phyloP scores from a whole-genome alignment of 2,113 vertebrate genomes.

The Sula dactylatra region DNA sequence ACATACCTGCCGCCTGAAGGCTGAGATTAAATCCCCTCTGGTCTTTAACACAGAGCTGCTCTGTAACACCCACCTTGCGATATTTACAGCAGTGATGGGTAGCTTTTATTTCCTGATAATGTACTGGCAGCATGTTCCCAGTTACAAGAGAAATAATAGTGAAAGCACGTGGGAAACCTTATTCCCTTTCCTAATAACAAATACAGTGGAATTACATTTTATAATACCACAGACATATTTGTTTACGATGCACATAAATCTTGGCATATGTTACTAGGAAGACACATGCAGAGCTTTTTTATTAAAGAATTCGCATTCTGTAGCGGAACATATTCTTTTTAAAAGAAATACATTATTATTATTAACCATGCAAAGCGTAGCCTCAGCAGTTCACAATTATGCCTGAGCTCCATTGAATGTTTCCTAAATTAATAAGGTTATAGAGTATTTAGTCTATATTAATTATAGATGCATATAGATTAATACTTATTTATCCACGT shows the following conservation, averaged over 20 bases:
- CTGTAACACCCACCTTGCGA: background rate
- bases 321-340: background rate
- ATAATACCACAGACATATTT: background rate
- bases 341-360: background rate
- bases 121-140: background rate
- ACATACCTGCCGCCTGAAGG: background rate
- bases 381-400: background rate
- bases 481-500: background rate
- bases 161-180: constrained; percentile 33
- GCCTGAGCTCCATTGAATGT: background rate
- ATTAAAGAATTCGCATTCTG: background rate
- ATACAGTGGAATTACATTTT: constrained; percentile 34
- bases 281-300: background rate
- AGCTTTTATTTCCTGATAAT: constrained; percentile 7
- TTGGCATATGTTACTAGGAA: background rate
- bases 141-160: constrained; percentile 34
- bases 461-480: background rate
- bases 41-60: background rate
- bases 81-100: background rate
- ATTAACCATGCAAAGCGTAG: background rate
- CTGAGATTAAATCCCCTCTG: background rate
- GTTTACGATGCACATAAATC: constrained; percentile 44
- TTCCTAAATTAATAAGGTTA: background rate
- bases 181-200: constrained; percentile 61
- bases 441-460: background rate